Percentiles rank a stretch among this genome's conserved stretches.
Conservation (phyloP, 2,113 vertebrate genomes). For the Dermatemys mawii region DNA sequence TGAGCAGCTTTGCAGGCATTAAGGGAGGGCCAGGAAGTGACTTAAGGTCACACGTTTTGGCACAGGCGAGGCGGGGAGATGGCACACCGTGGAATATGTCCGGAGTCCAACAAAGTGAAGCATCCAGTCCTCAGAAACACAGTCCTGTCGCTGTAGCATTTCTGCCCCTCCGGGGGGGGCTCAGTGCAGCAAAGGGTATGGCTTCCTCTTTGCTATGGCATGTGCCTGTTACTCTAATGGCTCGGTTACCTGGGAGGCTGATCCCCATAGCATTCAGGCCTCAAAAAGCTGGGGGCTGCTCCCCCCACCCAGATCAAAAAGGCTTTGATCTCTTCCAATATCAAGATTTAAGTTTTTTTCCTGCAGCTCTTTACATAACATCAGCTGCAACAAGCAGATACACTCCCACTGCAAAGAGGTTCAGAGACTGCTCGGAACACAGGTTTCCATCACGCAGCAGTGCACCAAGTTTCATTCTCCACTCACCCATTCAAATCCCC, state of each 20-base stretch:
- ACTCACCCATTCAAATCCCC: background rate
- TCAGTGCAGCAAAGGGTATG: background rate
- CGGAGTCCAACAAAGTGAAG: background rate
- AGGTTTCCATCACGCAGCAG: background rate
- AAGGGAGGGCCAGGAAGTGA: background rate
- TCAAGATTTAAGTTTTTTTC: background rate
- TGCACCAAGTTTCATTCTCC: background rate
- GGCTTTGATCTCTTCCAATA: background rate
- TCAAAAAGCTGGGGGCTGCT: background rate
- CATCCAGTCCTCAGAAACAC: background rate
- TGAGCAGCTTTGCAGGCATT: background rate
- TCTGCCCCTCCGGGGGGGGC: background rate
- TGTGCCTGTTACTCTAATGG: background rate
- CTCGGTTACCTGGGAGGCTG: background rate
- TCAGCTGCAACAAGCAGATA: background rate
- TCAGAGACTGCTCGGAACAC: background rate
- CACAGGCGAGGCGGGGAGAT: background rate
- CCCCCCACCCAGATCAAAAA: background rate
- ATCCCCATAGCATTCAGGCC: background rate
- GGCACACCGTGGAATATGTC: background rate
- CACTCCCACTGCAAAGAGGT: background rate
- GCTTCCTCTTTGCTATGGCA: background rate
- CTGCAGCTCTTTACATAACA: background rate
- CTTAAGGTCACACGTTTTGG: background rate
- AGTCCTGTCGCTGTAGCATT: background rate